Conservation (phyloP, 1,140 invertebrate genomes). For the Dufourea novaeangliae region DNA sequence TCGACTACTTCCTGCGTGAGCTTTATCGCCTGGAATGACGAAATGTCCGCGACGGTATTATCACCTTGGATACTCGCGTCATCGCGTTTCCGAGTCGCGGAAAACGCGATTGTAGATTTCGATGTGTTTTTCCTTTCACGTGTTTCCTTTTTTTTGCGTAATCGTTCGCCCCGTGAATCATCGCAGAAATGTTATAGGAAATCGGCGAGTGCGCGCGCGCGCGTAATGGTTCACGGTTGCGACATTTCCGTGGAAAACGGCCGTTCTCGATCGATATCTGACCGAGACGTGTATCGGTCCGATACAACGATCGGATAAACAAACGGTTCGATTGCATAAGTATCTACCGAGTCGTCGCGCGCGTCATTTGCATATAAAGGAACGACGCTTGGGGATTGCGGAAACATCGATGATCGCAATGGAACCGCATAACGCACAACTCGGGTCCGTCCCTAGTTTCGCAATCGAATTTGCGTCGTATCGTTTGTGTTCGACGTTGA, state of each 20-base stretch:
- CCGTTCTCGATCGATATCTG: constrained; percentile 36
- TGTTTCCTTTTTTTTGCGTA: too few relatives aligned
- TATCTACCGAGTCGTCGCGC: too few relatives aligned
- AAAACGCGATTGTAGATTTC: constrained; percentile 7
- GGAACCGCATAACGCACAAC: too few relatives aligned
- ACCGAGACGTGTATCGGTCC: constrained; percentile 4
- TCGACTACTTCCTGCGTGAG: too few relatives aligned
- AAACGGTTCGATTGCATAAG: constrained; percentile 24
- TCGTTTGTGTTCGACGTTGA: background rate
- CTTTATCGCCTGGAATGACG: background rate
- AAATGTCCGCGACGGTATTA: background rate
- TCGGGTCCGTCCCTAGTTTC: constrained; percentile 27
- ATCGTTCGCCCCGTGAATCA: constrained; percentile 51
- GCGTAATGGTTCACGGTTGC: constrained; percentile 10
- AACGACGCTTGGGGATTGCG: constrained; percentile 49
- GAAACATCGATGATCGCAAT: constrained; percentile 32
- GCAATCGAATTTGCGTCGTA: constrained; percentile 29
- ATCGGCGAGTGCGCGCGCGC: background rate
- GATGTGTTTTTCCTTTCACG: constrained; percentile 15
- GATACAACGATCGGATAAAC: constrained; percentile 58
- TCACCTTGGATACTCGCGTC: constrained; percentile 17
- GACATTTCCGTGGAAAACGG: constrained; percentile 11
- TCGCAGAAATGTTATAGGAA: constrained; percentile 35
- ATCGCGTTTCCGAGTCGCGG: background rate
- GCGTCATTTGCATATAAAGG: constrained; percentile 59